A percentile compares a stretch with the other conserved stretches of the same genome.
Conservation (phyloP, 2,113 vertebrate species). For the Coryphaenoides rupestris region DNA sequence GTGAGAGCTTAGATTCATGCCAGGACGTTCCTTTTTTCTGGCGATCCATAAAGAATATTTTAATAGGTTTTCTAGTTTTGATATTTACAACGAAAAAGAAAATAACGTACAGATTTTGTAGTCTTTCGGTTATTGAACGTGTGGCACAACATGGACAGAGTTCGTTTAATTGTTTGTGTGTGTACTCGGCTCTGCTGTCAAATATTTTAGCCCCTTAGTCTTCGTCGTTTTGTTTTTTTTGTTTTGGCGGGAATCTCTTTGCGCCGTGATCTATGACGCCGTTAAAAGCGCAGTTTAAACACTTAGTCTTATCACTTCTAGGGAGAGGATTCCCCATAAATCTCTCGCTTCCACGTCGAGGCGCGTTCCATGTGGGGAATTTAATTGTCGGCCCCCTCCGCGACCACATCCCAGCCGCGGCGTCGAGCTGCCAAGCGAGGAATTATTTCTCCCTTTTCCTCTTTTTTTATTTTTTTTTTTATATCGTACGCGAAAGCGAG, state of each 20-base stretch:
- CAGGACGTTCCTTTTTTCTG: not conserved
- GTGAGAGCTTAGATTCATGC: not conserved
- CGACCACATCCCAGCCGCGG: conserved; percentile 63
- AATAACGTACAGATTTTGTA: no score
- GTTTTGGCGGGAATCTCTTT: conserved; percentile 25
- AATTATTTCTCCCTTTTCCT: conserved; percentile 20
- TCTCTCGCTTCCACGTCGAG: conserved; percentile 51
- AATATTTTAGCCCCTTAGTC: no score
- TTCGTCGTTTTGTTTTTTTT: no score
- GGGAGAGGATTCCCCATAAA: conserved; percentile 55
- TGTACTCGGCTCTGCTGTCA: conserved; percentile 61
- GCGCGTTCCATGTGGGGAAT: conserved; percentile 55
- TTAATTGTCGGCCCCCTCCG: conserved; percentile 56
- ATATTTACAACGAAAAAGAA: no score
- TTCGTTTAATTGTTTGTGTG: conserved; percentile 37
- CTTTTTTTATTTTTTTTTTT: no score
- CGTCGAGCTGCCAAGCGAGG: conserved; percentile 58
- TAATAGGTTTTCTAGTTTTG: no score
- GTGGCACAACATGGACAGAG: no score
- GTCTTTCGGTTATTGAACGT: no score
- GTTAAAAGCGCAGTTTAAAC: conserved; percentile 49
- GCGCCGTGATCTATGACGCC: conserved; percentile 57
- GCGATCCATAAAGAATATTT: no score
- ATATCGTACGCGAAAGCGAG: conserved; percentile 47
- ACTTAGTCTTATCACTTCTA: conserved; percentile 58